Evolutionary conservation across 2,888 invertebrate genomes (phyloP).

Genomic region (Diarsia dahlii): DNA sequence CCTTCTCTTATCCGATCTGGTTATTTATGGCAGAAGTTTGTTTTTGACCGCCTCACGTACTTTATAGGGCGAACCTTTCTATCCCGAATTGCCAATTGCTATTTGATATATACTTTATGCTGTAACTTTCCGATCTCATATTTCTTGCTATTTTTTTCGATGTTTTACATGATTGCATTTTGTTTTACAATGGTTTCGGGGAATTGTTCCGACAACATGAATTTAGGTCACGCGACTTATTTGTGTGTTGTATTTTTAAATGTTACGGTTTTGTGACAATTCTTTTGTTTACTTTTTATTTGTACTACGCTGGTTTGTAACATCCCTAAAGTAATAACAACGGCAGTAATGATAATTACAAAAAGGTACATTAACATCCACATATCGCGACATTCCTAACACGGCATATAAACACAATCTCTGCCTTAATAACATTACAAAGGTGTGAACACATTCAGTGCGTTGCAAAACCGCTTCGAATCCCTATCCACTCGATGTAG

Average conservation of each 20-base stretch:
- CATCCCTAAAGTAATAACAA: constrained; percentile 1
- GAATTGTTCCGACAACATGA: constrained; percentile 19
- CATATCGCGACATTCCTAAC: constrained; percentile 15
- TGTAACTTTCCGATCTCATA: constrained; percentile 86
- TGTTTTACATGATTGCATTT: constrained; percentile 73
- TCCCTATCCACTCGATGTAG: constrained; percentile 54
- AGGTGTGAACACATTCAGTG: constrained; percentile 50
- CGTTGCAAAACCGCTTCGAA: constrained; percentile 51
- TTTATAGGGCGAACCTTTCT: constrained; percentile 89
- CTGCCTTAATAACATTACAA: constrained; percentile 49
- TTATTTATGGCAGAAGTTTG: constrained; percentile 90
- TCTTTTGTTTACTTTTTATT: constrained; percentile 1
- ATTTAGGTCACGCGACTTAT: constrained; percentile 22
- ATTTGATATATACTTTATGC: constrained; percentile 88
- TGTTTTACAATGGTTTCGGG: constrained; percentile 55
- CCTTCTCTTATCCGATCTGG: constrained; percentile 89
- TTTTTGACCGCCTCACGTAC: constrained; percentile 90
- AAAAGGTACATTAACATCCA: constrained; percentile 35
- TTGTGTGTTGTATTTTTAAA: background rate
- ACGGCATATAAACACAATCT: constrained; percentile 41
- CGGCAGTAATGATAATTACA: constrained; percentile 26
- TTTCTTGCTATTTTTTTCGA: constrained; percentile 79
- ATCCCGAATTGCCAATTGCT: constrained; percentile 89
- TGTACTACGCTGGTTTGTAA: background rate
- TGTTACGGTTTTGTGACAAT: background rate